Evolutionary conservation across 2,797 vertebrate species (phyloP), one percentile per base, ranked within the genome.

Genomic region (Crenuchus spilurus): DNA sequence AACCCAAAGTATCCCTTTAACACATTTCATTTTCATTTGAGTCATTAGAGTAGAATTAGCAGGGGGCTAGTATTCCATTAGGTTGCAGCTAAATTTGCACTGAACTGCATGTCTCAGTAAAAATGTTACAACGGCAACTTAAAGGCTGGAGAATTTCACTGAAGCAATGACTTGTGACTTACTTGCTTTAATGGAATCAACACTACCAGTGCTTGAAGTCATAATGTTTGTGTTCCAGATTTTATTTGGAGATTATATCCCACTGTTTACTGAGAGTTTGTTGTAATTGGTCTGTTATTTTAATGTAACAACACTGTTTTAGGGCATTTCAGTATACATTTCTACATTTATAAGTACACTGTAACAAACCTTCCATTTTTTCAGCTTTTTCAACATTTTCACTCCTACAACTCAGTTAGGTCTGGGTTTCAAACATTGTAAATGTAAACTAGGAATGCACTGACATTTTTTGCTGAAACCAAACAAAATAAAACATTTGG

Each of bases 21-120:
- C n/a, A 69, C 75, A 76, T 74, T 60, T 73, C 57, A 77, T 87
- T 79, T 74, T 22, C 78, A 74, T 75, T 68, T 42, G 42, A 64
- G 3, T 54, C 70, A 60, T 74, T 81, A 74, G 51, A 62, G 4
- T 72, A 51, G 30, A 39, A 63, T 46, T 76, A 82, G 75, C 78
- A 1, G 46, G n/a, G n/a, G 76, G 10, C 68, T 77, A 58, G 42
- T 30, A 80, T 57, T 68, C 14, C 16, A 63, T 41, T 63, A 61
- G 69, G 62, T 57, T 49, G 58, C 16, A 55, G 52, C 68, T 46
- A 57, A 70, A 65, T 73, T 42, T 18, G 7, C 46, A 20, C 64
- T 52, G 1, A 6, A 42, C 22, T 13, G 24, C 42, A 44, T 48
- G 49, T 24, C 18, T 67, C 61, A 54, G 20, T 58, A 16, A 24